These are phyloP conservation scores for Ophion ellenae DNA, from an alignment of 2,888 invertebrate species.

Conservation along the genomic window DNA sequence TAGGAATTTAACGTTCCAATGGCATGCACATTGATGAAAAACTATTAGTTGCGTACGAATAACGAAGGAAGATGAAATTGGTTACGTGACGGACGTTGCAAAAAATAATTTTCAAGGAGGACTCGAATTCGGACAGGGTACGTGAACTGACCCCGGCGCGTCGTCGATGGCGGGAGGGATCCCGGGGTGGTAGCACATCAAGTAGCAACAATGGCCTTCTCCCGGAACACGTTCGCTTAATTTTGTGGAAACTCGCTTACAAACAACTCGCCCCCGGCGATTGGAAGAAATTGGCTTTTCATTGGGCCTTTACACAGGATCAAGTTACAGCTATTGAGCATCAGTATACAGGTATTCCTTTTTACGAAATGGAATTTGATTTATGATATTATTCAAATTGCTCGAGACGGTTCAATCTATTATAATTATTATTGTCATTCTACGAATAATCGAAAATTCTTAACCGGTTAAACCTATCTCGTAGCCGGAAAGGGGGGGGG, in stretches of 20 bases:
- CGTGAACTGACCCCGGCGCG: slow-evolving; percentile 77
- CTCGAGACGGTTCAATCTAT: no score
- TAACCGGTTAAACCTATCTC: no score
- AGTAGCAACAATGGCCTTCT: slow-evolving; percentile 73
- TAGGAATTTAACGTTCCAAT: neutral
- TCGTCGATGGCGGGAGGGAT: slow-evolving; percentile 76
- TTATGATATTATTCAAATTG: no score
- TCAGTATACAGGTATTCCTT: slow-evolving; percentile 87
- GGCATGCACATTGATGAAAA: neutral
- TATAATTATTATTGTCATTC: no score
- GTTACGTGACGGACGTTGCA: slow-evolving; percentile 27
- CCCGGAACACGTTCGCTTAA: slow-evolving; percentile 83
- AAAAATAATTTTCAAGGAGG: slow-evolving; percentile 71
- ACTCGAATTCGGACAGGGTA: slow-evolving; percentile 74
- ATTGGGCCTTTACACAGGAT: slow-evolving; percentile 89
- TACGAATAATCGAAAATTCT: no score
- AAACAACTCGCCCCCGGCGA: slow-evolving; percentile 87
- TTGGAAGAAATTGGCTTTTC: slow-evolving; percentile 88
- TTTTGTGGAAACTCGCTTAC: slow-evolving; percentile 86
- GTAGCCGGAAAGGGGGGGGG: no score
- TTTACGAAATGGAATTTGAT: neutral
- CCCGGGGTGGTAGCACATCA: slow-evolving; percentile 72
- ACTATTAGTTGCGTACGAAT: neutral
- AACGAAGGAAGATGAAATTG: neutral
- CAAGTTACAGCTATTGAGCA: slow-evolving; percentile 89